Evolutionary conservation across 2,797 vertebrate genomes (phyloP).

Genomic region (Buphagus erythrorhynchus): DNA sequence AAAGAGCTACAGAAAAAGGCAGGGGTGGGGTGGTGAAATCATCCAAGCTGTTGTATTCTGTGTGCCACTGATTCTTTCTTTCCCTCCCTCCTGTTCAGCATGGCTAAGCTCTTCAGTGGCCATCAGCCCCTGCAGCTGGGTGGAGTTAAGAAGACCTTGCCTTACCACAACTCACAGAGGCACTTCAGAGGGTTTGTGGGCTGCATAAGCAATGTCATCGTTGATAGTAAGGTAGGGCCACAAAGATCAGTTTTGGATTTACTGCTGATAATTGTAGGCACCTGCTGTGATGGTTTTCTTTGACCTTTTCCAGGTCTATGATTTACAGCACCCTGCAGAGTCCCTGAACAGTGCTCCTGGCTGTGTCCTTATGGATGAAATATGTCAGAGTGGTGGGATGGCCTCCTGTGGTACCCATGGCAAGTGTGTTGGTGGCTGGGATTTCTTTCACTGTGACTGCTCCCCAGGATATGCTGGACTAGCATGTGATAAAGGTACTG

Average conservation of each 20-base stretch:
- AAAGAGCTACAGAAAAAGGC: background rate
- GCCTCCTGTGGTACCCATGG: conserved; percentile 84
- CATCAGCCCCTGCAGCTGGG: conserved; percentile 89
- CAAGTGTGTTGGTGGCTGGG: conserved; percentile 84
- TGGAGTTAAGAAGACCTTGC: conserved; percentile 82
- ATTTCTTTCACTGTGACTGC: conserved; percentile 87
- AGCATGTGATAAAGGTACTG: conserved; percentile 84
- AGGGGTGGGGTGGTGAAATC: accelerated
- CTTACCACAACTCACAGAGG: conserved; percentile 44
- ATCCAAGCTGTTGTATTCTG: background rate
- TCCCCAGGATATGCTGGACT: conserved; percentile 83
- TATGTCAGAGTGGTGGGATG: conserved; percentile 78
- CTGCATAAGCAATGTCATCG: conserved; percentile 85
- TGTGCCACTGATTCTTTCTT: background rate
- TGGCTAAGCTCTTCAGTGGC: conserved; percentile 80
- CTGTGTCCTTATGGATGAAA: conserved; percentile 81
- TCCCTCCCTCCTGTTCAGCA: background rate
- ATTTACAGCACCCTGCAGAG: conserved; percentile 86
- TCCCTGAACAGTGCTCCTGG: conserved; percentile 83
- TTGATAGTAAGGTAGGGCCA: conserved; percentile 86
- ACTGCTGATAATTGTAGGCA: background rate
- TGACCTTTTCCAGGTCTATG: conserved; percentile 80
- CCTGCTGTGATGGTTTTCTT: background rate
- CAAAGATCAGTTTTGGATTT: background rate
- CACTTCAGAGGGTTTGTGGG: conserved; percentile 83